Percentiles rank a stretch among this genome's conserved stretches.
These are phyloP conservation scores for Enoplosus armatus DNA, from an alignment of 2,797 vertebrate genomes.

Conservation along the genomic window DNA sequence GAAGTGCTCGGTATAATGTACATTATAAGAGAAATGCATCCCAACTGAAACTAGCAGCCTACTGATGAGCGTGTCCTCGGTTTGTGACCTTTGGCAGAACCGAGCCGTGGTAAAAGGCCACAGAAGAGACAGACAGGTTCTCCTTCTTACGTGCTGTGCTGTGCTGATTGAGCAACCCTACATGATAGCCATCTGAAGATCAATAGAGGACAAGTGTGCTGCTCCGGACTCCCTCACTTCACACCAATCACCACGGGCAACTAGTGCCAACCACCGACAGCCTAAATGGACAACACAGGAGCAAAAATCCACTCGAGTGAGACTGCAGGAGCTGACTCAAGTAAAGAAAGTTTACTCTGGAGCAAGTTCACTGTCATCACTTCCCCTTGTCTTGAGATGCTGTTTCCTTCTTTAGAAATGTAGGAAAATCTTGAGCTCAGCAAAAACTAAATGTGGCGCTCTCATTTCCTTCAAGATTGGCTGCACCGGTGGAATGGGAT, in stretches of 20 bases:
- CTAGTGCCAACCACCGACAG: constrained; percentile 20
- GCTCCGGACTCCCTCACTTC: not conserved
- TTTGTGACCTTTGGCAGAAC: constrained; percentile 51
- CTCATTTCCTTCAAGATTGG: constrained; percentile 69
- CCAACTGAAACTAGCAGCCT: constrained; percentile 46
- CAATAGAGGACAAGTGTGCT: constrained; percentile 23
- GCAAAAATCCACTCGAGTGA: constrained; percentile 46
- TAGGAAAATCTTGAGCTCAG: constrained; percentile 71
- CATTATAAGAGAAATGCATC: constrained; percentile 1
- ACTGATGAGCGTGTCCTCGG: constrained; percentile 54
- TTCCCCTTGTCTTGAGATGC: constrained; percentile 66
- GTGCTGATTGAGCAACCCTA: not conserved
- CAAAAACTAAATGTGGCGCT: constrained; percentile 69
- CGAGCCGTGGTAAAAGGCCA: constrained; percentile 14
- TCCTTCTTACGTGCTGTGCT: not conserved
- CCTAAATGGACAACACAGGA: constrained; percentile 34
- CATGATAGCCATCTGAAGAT: constrained; percentile 20
- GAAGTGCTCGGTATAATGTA: constrained; percentile 1
- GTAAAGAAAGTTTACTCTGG: constrained; percentile 67
- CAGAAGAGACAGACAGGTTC: constrained; percentile 56
- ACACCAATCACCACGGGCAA: constrained; percentile 29
- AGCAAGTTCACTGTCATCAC: constrained; percentile 64
- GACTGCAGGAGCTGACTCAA: constrained; percentile 48
- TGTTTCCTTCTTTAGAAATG: constrained; percentile 70
- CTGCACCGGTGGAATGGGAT: constrained; percentile 45